Evolutionary conservation across 1,140 invertebrate genomes (phyloP).

Genomic region (Trichoplusia ni): DNA sequence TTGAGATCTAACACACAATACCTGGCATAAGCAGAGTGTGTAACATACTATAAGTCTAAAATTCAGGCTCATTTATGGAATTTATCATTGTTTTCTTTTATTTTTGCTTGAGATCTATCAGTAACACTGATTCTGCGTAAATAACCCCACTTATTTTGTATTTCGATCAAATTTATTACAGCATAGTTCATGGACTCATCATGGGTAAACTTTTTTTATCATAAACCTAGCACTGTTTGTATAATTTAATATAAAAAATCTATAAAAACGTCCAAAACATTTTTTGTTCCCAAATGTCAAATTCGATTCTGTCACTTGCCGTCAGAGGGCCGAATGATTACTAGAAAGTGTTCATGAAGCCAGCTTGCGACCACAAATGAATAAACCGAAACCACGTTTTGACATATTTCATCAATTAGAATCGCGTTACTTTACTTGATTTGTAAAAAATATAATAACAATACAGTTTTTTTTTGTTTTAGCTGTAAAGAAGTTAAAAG

Average conservation of each 20-base stretch:
- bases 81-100: constrained; percentile 11
- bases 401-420: too few species aligned
- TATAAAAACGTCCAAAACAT: constrained; percentile 40
- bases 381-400: too few species aligned
- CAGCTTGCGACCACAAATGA: too few species aligned
- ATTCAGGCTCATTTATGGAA: constrained; percentile 18
- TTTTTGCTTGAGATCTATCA: not conserved
- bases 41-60: constrained; percentile 23
- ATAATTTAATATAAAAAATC: constrained; percentile 31
- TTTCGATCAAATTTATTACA: not conserved
- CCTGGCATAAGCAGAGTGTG: not conserved
- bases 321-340: constrained; percentile 28
- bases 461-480: too few species aligned
- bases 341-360: constrained; percentile 32
- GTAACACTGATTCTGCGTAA: not conserved
- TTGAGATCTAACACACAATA: constrained; percentile 1
- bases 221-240: constrained; percentile 20
- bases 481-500: too few species aligned
- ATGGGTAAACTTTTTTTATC: constrained; percentile 2
- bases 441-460: too few species aligned
- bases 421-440: too few species aligned
- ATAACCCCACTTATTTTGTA: constrained; percentile 23
- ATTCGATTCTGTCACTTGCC: constrained; percentile 14
- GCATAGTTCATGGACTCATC: not conserved
- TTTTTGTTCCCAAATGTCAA: constrained; percentile 43